These are phyloP conservation scores for Cotesia congregata DNA, from an alignment of 2,888 invertebrate species.

Conservation along the genomic window DNA sequence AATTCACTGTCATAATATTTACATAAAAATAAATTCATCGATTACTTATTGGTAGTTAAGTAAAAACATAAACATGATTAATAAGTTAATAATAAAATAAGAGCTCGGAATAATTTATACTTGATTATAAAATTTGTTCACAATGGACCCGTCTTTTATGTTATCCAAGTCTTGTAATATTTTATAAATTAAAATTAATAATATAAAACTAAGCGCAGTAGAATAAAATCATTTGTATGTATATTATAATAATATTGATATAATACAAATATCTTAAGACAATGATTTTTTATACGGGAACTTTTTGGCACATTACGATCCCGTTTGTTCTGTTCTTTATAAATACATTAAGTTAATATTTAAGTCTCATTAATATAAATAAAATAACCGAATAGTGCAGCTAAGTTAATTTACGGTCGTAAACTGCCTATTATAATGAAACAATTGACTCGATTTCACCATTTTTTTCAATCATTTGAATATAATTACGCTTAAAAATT, in stretches of 20 bases:
- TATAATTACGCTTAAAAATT: conserved; percentile 23
- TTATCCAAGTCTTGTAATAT: conserved; percentile 9
- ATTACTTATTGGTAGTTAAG: not conserved
- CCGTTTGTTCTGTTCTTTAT: not conserved
- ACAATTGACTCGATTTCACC: conserved; percentile 11
- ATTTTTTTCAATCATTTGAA: conserved; percentile 1
- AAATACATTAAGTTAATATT: not conserved
- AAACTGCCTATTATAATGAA: not conserved
- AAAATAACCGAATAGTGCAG: conserved; percentile 3
- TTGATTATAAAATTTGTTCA: not conserved
- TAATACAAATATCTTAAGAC: conserved; percentile 13
- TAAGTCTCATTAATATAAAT: conserved; percentile 23
- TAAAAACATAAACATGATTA: conserved; percentile 5
- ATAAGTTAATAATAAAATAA: conserved; percentile 4
- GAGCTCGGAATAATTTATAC: not conserved
- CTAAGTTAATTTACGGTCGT: not conserved
- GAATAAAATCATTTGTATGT: conserved; percentile 18
- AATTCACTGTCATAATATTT: not conserved
- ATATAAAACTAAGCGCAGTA: conserved; percentile 8
- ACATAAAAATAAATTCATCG: conserved; percentile 19
- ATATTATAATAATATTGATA: not conserved
- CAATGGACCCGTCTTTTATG: not conserved
- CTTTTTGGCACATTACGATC: conserved; percentile 36
- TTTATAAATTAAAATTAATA: conserved; percentile 2
- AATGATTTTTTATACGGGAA: conserved; percentile 20